Evolutionary conservation across 2,888 invertebrate genomes (phyloP), one percentile per base, ranked within the genome.

Genomic region (Daptonema setosum): DNA sequence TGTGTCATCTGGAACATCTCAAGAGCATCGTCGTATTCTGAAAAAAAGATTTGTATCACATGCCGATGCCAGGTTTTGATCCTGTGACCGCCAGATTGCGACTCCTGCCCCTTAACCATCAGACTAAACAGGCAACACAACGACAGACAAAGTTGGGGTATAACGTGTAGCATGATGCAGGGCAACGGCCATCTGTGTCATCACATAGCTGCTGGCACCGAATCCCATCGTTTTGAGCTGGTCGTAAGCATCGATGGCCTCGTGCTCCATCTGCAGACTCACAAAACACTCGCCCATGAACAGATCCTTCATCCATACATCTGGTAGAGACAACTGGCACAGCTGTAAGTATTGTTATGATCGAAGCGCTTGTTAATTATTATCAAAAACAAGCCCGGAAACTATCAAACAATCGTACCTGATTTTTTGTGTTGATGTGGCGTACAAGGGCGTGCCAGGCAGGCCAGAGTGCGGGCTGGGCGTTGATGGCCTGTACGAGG

Each of bases 231-330:
- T 74, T 61, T 81, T 80, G 45, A 93, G 74, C 56, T 79, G 79
- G 64, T 80, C 80, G 66, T 86, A 90, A 56, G 86, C 80, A 58
- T 83, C 81, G 29, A 91, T 72, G 0, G 88, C 86, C 72, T 90
- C 87, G 61, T 88, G 87, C 62, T 87, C 83, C 60, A 87, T 76
- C 66, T 90, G 84, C 54, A 90, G 77, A 70, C 91, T 88, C 56
- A 90, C 78, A 74, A 84, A 87, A 20, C 85, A 82, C 70, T 88
- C 85, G 0, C 83, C 90, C 59, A 84, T 76, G 72, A 93, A 95
- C 68, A 95, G 84, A 63, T 85, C 80, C 71, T 83, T 83, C 78
- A 93, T 87, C 93, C 93, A 95, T 72, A 88, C 87, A 62, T 82
- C 80, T 0, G 90, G 88, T 26, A 79, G 67, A 2, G 68, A 61